Evolutionary conservation across 2,888 invertebrate genomes (phyloP).

Genomic region (Orgyia antiqua): DNA sequence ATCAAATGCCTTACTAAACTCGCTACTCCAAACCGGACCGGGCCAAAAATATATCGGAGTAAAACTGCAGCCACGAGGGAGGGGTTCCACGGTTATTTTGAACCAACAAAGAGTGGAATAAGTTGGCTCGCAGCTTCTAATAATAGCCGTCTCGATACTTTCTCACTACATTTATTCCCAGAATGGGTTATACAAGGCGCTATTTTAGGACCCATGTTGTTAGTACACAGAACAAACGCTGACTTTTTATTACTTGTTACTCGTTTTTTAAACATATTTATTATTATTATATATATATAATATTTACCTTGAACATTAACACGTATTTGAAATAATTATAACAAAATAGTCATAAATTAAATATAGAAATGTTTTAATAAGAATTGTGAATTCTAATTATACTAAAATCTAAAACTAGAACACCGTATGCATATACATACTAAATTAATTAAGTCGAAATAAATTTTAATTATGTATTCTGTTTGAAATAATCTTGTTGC

Average conservation of each 20-base stretch:
- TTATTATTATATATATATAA: background rate
- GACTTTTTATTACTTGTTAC: slow-evolving; percentile 10
- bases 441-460: too few relatives aligned
- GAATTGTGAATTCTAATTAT: too few relatives aligned
- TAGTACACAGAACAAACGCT: slow-evolving; percentile 26
- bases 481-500: too few relatives aligned
- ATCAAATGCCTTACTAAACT: slow-evolving; percentile 23
- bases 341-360: too few relatives aligned
- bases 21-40: slow-evolving; percentile 16
- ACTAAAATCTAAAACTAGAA: too few relatives aligned
- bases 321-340: too few relatives aligned
- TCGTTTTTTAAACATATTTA: slow-evolving; percentile 6
- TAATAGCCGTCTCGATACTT: slow-evolving; percentile 58
- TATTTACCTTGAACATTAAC: background rate
- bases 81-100: slow-evolving; percentile 50
- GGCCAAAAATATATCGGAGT: slow-evolving; percentile 28
- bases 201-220: slow-evolving; percentile 50
- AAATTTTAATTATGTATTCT: too few relatives aligned
- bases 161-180: slow-evolving; percentile 53
- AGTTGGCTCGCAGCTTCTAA: slow-evolving; percentile 44
- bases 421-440: too few relatives aligned
- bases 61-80: slow-evolving; percentile 31
- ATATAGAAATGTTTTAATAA: too few relatives aligned
- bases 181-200: slow-evolving; percentile 50
- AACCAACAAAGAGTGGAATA: slow-evolving; percentile 57